phyloP scores from a whole-genome alignment of 2,888 invertebrate genomes.

The Philereme transversata region DNA sequence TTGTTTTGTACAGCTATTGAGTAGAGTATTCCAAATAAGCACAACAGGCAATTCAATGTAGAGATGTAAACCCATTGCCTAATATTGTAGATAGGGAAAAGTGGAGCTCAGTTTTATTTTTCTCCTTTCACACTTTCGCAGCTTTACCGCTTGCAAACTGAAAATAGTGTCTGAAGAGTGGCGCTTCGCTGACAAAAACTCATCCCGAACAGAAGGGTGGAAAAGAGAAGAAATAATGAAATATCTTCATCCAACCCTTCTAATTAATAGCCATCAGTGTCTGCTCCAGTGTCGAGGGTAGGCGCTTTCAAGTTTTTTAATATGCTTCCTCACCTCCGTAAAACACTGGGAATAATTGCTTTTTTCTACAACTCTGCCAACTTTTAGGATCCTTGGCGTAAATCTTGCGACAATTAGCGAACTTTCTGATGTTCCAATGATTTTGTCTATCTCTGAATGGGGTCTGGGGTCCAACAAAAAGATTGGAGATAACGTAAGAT shows the following conservation, averaged over 20 bases:
- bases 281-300: constrained; percentile 77
- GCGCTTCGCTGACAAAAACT: constrained; percentile 36
- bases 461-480: background rate
- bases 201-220: constrained; percentile 42
- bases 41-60: no score
- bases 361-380: constrained; percentile 54
- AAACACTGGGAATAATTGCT: constrained; percentile 80
- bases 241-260: constrained; percentile 82
- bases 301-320: constrained; percentile 82
- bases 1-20: no score
- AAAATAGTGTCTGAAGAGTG: constrained; percentile 27
- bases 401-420: constrained; percentile 70
- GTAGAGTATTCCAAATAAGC: no score
- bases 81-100: background rate
- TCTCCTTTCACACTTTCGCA: constrained; percentile 5
- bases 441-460: constrained; percentile 38
- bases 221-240: constrained; percentile 74
- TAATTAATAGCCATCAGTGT: constrained; percentile 84
- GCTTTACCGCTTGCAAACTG: constrained; percentile 7
- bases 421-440: constrained; percentile 52
- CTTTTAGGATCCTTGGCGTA: constrained; percentile 51
- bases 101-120: background rate
- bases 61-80: no score
- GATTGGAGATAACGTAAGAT: background rate
- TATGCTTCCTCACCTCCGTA: constrained; percentile 81